Evolutionary conservation across 2,113 vertebrate genomes (phyloP).

Genomic region (Dicaeum eximium): DNA sequence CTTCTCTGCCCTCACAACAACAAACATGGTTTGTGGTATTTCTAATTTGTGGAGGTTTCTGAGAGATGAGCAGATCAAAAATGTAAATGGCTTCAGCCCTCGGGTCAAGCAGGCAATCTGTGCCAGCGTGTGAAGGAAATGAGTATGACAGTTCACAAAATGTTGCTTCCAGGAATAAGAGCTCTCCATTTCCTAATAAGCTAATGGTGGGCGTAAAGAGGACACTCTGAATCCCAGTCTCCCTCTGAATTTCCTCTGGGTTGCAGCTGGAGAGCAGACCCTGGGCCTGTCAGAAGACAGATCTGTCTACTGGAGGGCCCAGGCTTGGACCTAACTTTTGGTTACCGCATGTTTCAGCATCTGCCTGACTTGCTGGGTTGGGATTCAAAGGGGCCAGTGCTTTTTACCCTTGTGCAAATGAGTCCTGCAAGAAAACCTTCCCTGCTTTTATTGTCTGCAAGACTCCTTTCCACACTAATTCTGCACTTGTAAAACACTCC

Average conservation of each 20-base stretch:
- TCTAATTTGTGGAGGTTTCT: constrained; percentile 38
- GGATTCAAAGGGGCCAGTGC: background rate
- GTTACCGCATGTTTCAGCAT: background rate
- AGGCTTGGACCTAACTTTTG: background rate
- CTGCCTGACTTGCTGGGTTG: background rate
- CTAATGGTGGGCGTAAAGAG: background rate
- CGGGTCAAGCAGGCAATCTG: constrained; percentile 56
- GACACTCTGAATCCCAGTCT: background rate
- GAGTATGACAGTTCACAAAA: constrained; percentile 59
- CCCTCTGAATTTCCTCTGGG: background rate
- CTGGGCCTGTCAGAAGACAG: background rate
- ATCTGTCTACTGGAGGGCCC: background rate
- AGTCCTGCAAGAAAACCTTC: background rate
- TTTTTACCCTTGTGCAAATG: background rate
- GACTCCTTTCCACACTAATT: constrained; percentile 5
- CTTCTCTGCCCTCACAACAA: background rate
- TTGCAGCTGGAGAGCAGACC: constrained; percentile 20
- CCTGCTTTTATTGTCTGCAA: background rate
- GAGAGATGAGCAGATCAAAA: constrained; percentile 56
- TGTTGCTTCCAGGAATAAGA: constrained; percentile 44
- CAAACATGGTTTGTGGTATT: constrained; percentile 27
- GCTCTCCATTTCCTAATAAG: background rate
- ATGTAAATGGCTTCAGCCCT: constrained; percentile 58
- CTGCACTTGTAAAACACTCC: background rate
- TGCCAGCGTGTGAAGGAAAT: constrained; percentile 49